A percentile compares a stretch with the other conserved stretches of the same genome.
These are phyloP conservation scores for Actias luna DNA, from an alignment of 2,888 invertebrate species.

Conservation along the genomic window DNA sequence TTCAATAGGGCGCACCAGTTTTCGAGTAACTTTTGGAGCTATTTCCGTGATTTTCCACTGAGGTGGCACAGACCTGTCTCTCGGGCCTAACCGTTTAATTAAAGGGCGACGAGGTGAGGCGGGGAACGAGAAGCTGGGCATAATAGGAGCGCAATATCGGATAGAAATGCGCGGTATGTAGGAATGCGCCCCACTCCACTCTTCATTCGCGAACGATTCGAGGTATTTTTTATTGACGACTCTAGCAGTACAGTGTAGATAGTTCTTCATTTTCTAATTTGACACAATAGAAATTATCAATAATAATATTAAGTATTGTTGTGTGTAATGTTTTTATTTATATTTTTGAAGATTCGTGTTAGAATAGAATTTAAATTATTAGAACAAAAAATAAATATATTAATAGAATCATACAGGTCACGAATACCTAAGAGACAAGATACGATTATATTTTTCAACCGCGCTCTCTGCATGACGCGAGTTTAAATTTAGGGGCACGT, in stretches of 20 bases:
- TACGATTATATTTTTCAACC: constrained; percentile 68
- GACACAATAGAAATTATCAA: constrained; percentile 23
- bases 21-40: constrained; percentile 54
- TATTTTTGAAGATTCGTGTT: not conserved
- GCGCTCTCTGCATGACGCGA: constrained; percentile 52
- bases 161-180: constrained; percentile 82
- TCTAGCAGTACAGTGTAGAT: constrained; percentile 68
- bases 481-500: constrained; percentile 69
- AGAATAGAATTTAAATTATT: not conserved
- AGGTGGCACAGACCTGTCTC: constrained; percentile 75
- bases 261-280: constrained; percentile 36
- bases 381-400: not conserved
- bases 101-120: constrained; percentile 74
- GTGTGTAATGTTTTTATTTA: constrained; percentile 36
- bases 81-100: constrained; percentile 80
- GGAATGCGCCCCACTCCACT: constrained; percentile 79
- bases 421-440: constrained; percentile 62
- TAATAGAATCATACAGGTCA: not conserved
- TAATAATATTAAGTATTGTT: constrained; percentile 24
- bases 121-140: constrained; percentile 68
- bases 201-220: constrained; percentile 76
- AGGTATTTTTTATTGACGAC: constrained; percentile 82
- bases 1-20: constrained; percentile 25
- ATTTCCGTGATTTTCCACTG: constrained; percentile 78
- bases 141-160: constrained; percentile 82